Conservation (phyloP, 2,797 vertebrate species). For the Tokudaia tokunoshimensis region DNA sequence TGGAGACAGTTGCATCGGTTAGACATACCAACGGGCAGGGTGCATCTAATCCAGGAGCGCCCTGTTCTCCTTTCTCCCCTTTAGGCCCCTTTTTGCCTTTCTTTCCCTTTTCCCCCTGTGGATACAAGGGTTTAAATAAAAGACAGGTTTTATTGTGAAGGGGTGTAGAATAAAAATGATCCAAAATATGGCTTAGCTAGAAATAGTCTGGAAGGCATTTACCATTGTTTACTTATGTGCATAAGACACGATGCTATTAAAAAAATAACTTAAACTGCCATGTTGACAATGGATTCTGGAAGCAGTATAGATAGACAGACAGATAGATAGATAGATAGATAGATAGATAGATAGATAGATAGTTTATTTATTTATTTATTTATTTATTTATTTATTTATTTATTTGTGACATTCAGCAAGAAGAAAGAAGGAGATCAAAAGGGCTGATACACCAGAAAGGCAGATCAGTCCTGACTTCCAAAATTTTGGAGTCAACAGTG, state of each 20-base stretch:
- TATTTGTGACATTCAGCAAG: not conserved
- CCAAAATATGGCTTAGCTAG: conserved; percentile 84
- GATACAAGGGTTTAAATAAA: conserved; percentile 96
- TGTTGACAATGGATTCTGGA: conserved; percentile 73
- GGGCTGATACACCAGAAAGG: not conserved
- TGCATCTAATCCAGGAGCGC: conserved; percentile 99
- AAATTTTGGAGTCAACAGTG: accelerated
- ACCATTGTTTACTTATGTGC: conserved; percentile 89
- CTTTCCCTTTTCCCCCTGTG: conserved; percentile 99
- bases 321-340: no score
- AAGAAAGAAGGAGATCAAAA: not conserved
- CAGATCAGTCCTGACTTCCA: not conserved
- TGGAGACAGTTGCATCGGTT: conserved; percentile 86
- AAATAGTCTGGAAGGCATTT: conserved; percentile 89
- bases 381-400: not conserved
- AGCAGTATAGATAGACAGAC: not conserved
- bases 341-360: no score
- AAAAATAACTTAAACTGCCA: conserved; percentile 82
- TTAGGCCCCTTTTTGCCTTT: conserved; percentile 99
- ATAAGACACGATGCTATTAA: conserved; percentile 84
- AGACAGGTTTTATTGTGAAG: conserved; percentile 88
- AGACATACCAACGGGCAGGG: conserved; percentile 99
- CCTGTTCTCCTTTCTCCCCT: conserved; percentile 99
- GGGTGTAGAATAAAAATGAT: conserved; percentile 65
- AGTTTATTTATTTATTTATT: not conserved